Conservation (phyloP, 92 coral and sea anemone genomes). For the Phymanthus crucifer region DNA sequence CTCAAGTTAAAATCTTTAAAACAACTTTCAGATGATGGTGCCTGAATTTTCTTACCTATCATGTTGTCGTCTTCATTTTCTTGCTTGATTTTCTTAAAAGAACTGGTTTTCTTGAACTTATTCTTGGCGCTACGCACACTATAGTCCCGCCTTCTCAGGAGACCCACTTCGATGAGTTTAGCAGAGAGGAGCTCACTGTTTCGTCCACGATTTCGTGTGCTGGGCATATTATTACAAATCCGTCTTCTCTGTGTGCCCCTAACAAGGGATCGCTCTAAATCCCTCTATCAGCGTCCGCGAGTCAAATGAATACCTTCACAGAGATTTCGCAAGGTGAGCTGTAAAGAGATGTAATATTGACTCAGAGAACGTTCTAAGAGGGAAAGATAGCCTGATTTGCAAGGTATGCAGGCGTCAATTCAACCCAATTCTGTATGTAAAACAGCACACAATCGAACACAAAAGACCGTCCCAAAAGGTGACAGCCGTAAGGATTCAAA, state of each 20-base stretch:
- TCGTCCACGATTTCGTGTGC: conserved; percentile 40
- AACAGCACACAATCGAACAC: conserved; percentile 26
- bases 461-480: conserved; percentile 29
- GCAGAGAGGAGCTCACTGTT: conserved; percentile 35
- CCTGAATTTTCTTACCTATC: conserved; percentile 16
- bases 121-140: conserved; percentile 5
- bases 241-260: background rate
- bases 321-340: background rate
- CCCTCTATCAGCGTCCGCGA: conserved; percentile 2
- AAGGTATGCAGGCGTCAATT: conserved; percentile 39
- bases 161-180: conserved; percentile 40
- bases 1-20: background rate
- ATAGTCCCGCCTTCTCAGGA: conserved; percentile 19
- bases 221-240: conserved; percentile 27
- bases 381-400: conserved; percentile 17
- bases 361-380: background rate
- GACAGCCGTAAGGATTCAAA: conserved; percentile 48
- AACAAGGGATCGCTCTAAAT: conserved; percentile 12
- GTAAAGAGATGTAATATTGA: conserved; percentile 1
- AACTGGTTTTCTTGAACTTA: conserved; percentile 39
- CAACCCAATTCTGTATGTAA: conserved; percentile 29
- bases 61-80: conserved; percentile 33
- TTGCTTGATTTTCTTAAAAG: conserved; percentile 48
- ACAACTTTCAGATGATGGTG: background rate
- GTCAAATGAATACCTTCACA: background rate